Conservation (phyloP, 2,888 invertebrate species). For the Brenthis daphne region DNA sequence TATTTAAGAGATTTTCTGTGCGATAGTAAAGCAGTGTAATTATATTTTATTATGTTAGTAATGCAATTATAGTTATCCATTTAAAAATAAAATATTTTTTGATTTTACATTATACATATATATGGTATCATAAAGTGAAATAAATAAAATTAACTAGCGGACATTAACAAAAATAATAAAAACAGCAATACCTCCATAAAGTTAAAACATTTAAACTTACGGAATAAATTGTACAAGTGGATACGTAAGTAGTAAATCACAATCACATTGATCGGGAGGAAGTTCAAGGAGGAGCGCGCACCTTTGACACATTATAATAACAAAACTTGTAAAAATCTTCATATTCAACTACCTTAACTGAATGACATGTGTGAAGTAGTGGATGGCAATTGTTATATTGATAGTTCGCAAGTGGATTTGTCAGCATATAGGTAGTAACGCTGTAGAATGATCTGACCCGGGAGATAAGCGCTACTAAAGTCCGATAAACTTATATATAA, state of each 20-base stretch:
- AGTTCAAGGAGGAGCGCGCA: conserved; percentile 21
- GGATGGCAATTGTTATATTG: conserved; percentile 19
- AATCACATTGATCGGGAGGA: conserved; percentile 26
- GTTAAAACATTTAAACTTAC: conserved; percentile 30
- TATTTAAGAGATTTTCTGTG: background rate
- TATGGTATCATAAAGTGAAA: no score
- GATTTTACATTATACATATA: no score
- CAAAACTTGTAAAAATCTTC: conserved; percentile 32
- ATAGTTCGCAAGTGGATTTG: conserved; percentile 35
- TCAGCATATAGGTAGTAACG: conserved; percentile 33
- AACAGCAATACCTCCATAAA: background rate
- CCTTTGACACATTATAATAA: conserved; percentile 38
- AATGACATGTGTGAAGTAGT: conserved; percentile 19
- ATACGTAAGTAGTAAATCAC: conserved; percentile 22
- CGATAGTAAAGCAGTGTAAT: conserved; percentile 2
- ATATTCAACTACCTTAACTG: conserved; percentile 30
- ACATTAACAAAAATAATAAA: no score
- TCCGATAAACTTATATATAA: conserved; percentile 5
- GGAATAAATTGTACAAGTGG: conserved; percentile 14
- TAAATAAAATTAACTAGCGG: no score
- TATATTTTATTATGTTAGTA: no score
- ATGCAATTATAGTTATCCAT: no score
- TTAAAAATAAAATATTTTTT: no score
- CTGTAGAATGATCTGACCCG: conserved; percentile 41
- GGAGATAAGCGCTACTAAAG: conserved; percentile 36